Base-by-base conservation (phyloP, 2,888 invertebrate species). In the Melinopterus prodromus region DNA sequence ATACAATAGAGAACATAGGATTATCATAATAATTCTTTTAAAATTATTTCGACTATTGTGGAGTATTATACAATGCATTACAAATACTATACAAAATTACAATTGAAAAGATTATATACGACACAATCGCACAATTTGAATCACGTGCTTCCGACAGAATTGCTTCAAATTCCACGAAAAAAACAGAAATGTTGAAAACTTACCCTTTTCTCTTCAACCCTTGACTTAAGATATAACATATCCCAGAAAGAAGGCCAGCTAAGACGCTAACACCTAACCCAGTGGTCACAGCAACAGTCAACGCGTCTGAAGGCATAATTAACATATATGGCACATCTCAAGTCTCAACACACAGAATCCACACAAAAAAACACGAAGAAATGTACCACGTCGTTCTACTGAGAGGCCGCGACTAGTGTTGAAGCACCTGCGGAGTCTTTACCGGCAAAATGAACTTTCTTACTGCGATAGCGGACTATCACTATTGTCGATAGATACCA, bases 221-320 rank as follows among this genome's bases (percentile, higher is more conserved):
- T 83, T 91, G 91, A 16, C 92, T 90, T 82, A 93, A 87, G 78
- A 93, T 89, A 85, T 93, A 94, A 88, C 93, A 94, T 37, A 94
- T 92, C 69, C 94, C 94, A 6, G 94, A 93, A 37, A 94, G 91
- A 81, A 94, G 91, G 9, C 94, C 94, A n/a, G 93, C 93, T 76
- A 93, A 88, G 75, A 94, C 90, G 53, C 93, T 93, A 70, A 94
- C 89, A 84, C 93, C 93, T 82, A 93, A 90, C 6, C 93, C 92
- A 0, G 93, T 90, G 7, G 92, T 90, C 77, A 91, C 87, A 79
- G 89, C 88, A 84, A 93, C 86, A 0, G 91, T 91, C 72, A 92
- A 85, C 0, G 91, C 90, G 83, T 92, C 92, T 53, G 88, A 85
- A 14, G 92, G 92, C 92, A 92, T 77, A 12, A 78, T 53, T 38